Conservation (phyloP, 1,140 invertebrate genomes). For the Brevipalpus yothersi region DNA sequence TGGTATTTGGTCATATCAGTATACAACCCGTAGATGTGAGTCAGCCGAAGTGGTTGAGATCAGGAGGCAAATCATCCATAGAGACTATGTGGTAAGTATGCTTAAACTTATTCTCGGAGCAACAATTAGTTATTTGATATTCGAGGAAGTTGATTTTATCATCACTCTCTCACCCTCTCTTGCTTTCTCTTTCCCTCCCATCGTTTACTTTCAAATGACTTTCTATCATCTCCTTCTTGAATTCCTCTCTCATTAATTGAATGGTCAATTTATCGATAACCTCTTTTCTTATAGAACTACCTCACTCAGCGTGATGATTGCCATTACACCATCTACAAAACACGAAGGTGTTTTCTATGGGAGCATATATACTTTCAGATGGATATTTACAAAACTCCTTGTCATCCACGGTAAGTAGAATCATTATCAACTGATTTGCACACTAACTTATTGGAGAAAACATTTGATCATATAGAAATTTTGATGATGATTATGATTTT, state of each 20-base stretch:
- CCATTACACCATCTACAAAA: conserved; percentile 88
- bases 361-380: conserved; percentile 97
- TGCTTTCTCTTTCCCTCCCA: not conserved
- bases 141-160: too few relatives aligned
- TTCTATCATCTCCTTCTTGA: too few relatives aligned
- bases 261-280: conserved; percentile 1
- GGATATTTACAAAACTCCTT: conserved; percentile 81
- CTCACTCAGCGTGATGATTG: conserved; percentile 69
- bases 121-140: too few relatives aligned
- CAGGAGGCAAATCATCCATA: conserved; percentile 68
- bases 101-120: not conserved
- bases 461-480: not conserved
- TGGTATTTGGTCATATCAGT: conserved; percentile 72
- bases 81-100: conserved; percentile 43
- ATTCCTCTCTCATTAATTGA: not conserved
- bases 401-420: conserved; percentile 51
- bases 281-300: conserved; percentile 36
- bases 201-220: too few relatives aligned
- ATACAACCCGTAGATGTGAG: conserved; percentile 67
- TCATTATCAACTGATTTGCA: not conserved
- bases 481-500: not conserved
- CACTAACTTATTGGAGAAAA: not conserved
- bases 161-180: not conserved
- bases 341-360: conserved; percentile 79
- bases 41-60: conserved; percentile 76